Evolutionary conservation across 2,797 vertebrate species (phyloP).

Genomic region (Sparus aurata): DNA sequence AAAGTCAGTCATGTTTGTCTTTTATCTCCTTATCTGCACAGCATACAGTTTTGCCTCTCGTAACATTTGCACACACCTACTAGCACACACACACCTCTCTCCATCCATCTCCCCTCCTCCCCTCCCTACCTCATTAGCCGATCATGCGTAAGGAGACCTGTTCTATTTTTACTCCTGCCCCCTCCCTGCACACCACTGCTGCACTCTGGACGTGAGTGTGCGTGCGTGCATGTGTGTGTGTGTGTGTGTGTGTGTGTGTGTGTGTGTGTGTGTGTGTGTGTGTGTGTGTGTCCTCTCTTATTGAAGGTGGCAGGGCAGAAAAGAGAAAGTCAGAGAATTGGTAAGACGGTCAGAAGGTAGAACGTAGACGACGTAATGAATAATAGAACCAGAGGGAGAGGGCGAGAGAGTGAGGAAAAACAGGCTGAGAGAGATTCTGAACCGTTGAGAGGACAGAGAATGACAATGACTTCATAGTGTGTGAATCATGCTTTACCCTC

Average conservation of each 20-base stretch:
- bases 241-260: conserved; percentile 25
- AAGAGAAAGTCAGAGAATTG: conserved; percentile 18
- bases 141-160: conserved; percentile 79
- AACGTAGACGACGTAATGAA: conserved; percentile 30
- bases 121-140: conserved; percentile 64
- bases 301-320: conserved; percentile 60
- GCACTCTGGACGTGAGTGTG: conserved; percentile 29
- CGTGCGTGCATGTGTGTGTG: conserved; percentile 12
- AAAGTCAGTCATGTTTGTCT: background rate
- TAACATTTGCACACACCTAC: conserved; percentile 32
- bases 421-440: conserved; percentile 6
- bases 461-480: conserved; percentile 25
- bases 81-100: conserved; percentile 37
- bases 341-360: conserved; percentile 35
- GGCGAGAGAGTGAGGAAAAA: background rate
- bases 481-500: conserved; percentile 38
- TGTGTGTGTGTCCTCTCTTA: conserved; percentile 43
- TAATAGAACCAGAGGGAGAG: conserved; percentile 21
- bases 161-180: conserved; percentile 78
- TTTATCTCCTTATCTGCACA: conserved; percentile 13
- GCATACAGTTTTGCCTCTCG: background rate
- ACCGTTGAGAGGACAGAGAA: conserved; percentile 8
- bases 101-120: conserved; percentile 37
- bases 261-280: conserved; percentile 17
- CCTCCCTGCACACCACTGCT: conserved; percentile 54